Evolutionary conservation across 2,888 invertebrate species (phyloP).

Genomic region (Sclerodermus sp.): DNA sequence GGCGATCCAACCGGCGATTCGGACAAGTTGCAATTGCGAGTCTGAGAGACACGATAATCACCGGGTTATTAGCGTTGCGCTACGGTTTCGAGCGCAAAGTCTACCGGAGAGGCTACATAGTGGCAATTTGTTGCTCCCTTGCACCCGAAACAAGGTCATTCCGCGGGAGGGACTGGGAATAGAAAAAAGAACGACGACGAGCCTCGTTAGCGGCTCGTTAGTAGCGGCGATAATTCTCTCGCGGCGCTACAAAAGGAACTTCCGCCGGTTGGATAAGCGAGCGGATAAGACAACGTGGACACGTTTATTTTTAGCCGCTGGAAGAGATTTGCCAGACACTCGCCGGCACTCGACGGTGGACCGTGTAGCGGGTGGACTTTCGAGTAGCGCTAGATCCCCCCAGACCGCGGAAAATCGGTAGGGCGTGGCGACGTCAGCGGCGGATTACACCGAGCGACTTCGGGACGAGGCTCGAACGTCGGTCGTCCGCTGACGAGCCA

Average conservation of each 20-base stretch:
- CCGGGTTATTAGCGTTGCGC: no score
- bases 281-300: conserved; percentile 5
- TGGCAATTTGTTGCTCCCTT: not conserved
- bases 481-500: conserved; percentile 37
- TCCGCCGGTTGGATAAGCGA: conserved; percentile 13
- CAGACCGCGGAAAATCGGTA: not conserved
- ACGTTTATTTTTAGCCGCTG: conserved; percentile 9
- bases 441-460: conserved; percentile 40
- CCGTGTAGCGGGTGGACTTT: no score
- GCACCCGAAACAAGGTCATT: not conserved
- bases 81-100: no score
- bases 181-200: not conserved
- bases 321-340: no score
- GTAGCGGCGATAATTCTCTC: conserved; percentile 18
- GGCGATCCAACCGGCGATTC: no score
- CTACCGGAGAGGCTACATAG: not conserved
- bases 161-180: not conserved
- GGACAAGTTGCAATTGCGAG: no score
- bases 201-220: conserved; percentile 30
- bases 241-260: conserved; percentile 11
- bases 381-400: no score
- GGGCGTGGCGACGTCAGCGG: conserved; percentile 33
- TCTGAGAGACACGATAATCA: no score
- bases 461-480: conserved; percentile 35
- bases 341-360: no score